Conservation (phyloP, 53 echinoderm and acorn worm genomes). For the Apostichopus leukothele region DNA sequence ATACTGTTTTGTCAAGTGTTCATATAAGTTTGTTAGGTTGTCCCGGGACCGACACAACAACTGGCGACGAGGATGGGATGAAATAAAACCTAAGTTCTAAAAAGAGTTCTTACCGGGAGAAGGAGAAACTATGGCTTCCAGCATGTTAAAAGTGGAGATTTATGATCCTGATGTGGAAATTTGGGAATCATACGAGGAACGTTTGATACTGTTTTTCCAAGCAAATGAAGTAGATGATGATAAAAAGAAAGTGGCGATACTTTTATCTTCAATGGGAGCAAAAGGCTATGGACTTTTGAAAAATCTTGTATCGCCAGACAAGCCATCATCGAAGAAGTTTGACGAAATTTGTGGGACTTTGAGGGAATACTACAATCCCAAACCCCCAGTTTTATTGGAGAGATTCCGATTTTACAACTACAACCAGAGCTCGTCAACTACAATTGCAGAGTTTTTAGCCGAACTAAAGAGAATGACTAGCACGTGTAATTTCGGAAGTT, state of each 20-base stretch:
- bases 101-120: no score
- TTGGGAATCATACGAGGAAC: not conserved
- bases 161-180: not conserved
- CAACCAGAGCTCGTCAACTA: not conserved
- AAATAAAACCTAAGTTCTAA: no score
- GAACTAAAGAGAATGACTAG: not conserved
- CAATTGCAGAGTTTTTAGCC: slow-evolving; percentile 1
- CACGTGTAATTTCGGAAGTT: slow-evolving; percentile 19
- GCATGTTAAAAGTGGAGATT: not conserved
- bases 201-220: not conserved
- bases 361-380: slow-evolving; percentile 13
- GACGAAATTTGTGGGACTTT: slow-evolving; percentile 12
- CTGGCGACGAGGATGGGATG: no score
- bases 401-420: slow-evolving; percentile 16
- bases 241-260: not conserved
- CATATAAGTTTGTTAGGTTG: no score
- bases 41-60: no score
- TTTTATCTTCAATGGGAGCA: slow-evolving; percentile 17
- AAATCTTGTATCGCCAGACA: not conserved
- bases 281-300: slow-evolving; percentile 15
- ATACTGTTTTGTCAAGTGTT: no score
- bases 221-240: not conserved
- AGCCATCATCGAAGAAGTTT: not conserved
- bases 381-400: slow-evolving; percentile 31
- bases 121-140: no score